phyloP scores from a whole-genome alignment of 2,888 invertebrate species.

The Harpagoxenus sublaevis region DNA sequence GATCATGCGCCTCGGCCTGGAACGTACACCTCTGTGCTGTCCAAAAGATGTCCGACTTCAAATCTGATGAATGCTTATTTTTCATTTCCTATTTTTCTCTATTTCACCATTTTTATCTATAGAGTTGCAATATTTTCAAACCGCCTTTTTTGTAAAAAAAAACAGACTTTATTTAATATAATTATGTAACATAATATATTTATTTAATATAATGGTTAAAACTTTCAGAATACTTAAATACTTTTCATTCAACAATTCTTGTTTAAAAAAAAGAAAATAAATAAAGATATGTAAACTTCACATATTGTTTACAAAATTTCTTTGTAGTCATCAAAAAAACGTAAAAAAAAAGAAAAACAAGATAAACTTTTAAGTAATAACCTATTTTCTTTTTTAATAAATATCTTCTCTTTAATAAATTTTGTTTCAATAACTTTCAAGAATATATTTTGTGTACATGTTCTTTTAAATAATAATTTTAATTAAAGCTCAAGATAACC shows the following conservation, averaged over 20 bases:
- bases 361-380: not conserved
- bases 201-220: not conserved
- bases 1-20: constrained; percentile 83
- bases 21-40: constrained; percentile 70
- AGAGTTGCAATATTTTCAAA: not conserved
- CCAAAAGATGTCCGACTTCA: constrained; percentile 67
- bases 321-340: not conserved
- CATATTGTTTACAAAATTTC: not conserved
- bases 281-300: not conserved
- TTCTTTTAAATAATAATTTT: constrained; percentile 9
- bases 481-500: not conserved
- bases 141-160: not conserved
- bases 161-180: not conserved
- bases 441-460: not conserved
- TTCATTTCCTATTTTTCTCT: constrained; percentile 4
- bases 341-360: not conserved
- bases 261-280: not conserved
- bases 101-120: not conserved
- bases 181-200: not conserved
- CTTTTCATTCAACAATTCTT: constrained; percentile 2
- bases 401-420: not conserved
- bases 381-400: not conserved
- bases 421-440: not conserved
- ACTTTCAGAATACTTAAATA: not conserved
- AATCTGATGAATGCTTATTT: constrained; percentile 8